Percentiles rank a stretch among this genome's conserved stretches.
These are phyloP conservation scores for Albula glossodonta DNA, from an alignment of 2,113 vertebrate genomes.

Conservation along the genomic window DNA sequence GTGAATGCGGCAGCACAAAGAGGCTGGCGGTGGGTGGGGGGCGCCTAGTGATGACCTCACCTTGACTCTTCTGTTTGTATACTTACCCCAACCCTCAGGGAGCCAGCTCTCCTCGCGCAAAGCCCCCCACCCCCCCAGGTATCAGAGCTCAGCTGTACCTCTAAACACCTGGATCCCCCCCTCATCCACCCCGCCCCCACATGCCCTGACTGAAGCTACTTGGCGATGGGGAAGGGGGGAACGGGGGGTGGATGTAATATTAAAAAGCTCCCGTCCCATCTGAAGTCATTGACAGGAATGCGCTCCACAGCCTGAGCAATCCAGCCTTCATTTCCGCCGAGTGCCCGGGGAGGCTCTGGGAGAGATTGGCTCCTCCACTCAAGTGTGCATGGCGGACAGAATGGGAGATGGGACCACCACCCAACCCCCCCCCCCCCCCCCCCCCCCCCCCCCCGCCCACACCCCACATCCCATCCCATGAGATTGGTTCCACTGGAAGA, in stretches of 20 bases:
- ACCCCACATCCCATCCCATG: neutral
- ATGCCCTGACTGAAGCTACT: constrained; percentile 18
- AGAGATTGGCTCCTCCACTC: neutral
- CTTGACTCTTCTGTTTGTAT: constrained; percentile 35
- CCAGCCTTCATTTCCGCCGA: constrained; percentile 50
- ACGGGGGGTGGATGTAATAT: constrained; percentile 35
- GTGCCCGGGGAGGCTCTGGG: constrained; percentile 22
- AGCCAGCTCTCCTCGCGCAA: constrained; percentile 28
- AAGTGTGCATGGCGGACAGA: neutral
- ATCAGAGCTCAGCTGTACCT: constrained; percentile 33
- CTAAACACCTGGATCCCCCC: constrained; percentile 18
- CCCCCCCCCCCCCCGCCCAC: neutral
- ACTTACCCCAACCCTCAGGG: constrained; percentile 28
- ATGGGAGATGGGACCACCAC: neutral
- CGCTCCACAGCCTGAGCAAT: constrained; percentile 59
- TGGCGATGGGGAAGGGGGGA: too few relatives aligned
- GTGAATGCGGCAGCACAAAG: constrained; percentile 34
- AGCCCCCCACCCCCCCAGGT: constrained; percentile 20
- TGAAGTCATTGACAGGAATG: constrained; percentile 65
- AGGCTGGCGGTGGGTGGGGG: neutral
- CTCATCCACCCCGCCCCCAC: neutral
- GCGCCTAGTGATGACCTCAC: constrained; percentile 24
- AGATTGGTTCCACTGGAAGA: neutral
- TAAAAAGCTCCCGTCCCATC: constrained; percentile 56
- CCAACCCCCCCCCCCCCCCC: neutral